Conservation (phyloP, 2,888 invertebrate genomes). For the Mesorhabditis spiculigera region DNA sequence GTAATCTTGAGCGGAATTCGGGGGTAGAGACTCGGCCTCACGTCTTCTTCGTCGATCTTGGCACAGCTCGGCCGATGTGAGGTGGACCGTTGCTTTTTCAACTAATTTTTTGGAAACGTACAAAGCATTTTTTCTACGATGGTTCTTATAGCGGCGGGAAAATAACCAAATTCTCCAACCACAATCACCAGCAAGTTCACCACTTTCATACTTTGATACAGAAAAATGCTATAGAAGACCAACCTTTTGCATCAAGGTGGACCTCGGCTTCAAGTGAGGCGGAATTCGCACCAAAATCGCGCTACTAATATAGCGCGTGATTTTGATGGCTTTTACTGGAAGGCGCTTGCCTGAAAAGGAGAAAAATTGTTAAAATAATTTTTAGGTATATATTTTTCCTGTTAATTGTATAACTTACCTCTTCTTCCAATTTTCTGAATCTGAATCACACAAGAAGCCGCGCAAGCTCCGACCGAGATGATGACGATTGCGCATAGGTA, state of each 20-base stretch:
- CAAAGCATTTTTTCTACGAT: no score
- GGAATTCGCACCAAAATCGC: neutral
- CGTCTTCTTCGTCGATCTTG: no score
- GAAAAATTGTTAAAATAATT: neutral
- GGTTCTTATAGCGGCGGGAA: no score
- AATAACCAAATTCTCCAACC: no score
- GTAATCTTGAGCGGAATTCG: no score
- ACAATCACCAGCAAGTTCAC: no score
- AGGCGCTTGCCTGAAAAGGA: neutral
- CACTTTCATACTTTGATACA: no score
- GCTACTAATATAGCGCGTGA: neutral
- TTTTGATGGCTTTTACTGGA: neutral
- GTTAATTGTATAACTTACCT: neutral
- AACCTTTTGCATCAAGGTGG: neutral
- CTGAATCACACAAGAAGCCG: conserved; percentile 23
- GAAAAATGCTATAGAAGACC: neutral
- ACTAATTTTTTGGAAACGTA: no score
- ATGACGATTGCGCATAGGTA: conserved; percentile 24
- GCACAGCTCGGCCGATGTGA: no score
- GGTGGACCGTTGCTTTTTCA: no score
- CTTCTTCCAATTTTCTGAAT: conserved; percentile 3
- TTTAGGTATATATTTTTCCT: neutral
- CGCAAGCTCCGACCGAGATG: conserved; percentile 24
- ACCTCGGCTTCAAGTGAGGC: neutral
- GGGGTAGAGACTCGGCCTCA: no score